Evolutionary conservation across 2,113 vertebrate genomes (phyloP).

Genomic region (Amblyopsis rosae): DNA sequence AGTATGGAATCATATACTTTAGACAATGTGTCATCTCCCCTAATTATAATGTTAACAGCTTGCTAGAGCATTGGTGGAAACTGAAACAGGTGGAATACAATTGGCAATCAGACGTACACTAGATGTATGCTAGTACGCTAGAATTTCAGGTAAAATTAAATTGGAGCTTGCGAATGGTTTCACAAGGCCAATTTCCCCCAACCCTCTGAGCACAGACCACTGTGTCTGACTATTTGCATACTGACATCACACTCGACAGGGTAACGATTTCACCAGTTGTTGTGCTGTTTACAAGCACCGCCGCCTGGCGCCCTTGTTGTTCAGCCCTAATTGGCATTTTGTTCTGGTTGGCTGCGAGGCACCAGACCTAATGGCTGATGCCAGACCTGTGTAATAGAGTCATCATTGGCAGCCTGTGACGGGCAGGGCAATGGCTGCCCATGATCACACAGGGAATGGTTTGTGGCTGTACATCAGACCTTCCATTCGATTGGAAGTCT

Average conservation of each 20-base stretch:
- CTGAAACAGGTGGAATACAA: no score
- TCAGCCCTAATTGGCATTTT: slow-evolving; percentile 43
- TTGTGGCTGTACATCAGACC: slow-evolving; percentile 30
- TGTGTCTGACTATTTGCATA: neutral
- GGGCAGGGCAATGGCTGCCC: neutral
- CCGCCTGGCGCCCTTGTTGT: slow-evolving; percentile 2
- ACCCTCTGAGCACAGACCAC: neutral
- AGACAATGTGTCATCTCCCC: slow-evolving; percentile 5
- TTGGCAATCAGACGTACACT: no score
- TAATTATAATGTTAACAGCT: no score
- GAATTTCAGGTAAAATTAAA: no score
- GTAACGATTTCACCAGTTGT: neutral
- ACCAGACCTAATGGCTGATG: slow-evolving; percentile 33
- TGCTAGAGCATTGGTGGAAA: no score
- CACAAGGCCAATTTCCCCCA: neutral
- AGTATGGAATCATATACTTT: neutral
- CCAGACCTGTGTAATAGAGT: slow-evolving; percentile 43
- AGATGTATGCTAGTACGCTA: no score
- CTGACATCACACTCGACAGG: slow-evolving; percentile 14
- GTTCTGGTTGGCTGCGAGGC: slow-evolving; percentile 54
- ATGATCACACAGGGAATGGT: slow-evolving; percentile 21
- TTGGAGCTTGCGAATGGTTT: no score
- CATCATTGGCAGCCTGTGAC: slow-evolving; percentile 4
- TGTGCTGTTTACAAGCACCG: slow-evolving; percentile 13
- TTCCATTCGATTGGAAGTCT: slow-evolving; percentile 30